A percentile compares a stretch with the other conserved stretches of the same genome.
These are phyloP conservation scores for Remorina albescens DNA, from an alignment of 2,797 vertebrate genomes.

Conservation along the genomic window DNA sequence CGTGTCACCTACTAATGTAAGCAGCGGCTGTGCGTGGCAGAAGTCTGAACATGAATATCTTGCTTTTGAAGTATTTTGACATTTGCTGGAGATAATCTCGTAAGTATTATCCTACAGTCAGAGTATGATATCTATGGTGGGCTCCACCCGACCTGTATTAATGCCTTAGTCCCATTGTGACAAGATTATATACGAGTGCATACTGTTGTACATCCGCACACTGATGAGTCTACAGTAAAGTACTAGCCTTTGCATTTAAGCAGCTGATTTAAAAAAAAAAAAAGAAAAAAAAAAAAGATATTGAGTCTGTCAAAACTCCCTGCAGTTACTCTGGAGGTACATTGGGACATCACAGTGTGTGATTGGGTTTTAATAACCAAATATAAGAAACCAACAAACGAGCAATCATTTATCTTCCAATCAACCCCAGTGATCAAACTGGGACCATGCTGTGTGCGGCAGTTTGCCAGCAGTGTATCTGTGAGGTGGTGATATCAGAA, in stretches of 20 bases:
- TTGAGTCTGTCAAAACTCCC: not conserved
- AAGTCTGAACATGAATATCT: slow-evolving; percentile 30
- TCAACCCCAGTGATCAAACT: slow-evolving; percentile 5
- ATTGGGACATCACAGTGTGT: not conserved
- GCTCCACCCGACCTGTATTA: not conserved
- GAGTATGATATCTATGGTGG: slow-evolving; percentile 9
- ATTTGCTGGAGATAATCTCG: not conserved
- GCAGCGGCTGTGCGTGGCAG: not conserved
- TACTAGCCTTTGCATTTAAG: not conserved
- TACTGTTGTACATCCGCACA: not conserved
- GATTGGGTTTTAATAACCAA: not conserved
- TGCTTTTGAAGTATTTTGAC: slow-evolving; percentile 8
- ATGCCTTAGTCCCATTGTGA: not conserved
- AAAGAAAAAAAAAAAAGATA: not conserved
- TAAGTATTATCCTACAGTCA: slow-evolving; percentile 5
- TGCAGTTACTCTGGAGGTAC: not conserved
- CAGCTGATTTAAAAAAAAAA: not conserved
- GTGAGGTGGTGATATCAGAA: not conserved
- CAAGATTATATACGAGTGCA: slow-evolving; percentile 16
- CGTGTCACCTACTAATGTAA: not conserved
- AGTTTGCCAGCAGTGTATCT: not conserved
- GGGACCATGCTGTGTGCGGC: not conserved
- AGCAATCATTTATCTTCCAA: not conserved
- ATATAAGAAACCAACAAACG: not conserved
- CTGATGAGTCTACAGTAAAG: not conserved